Evolutionary conservation across 2,797 vertebrate genomes (phyloP).

Genomic region (Poecilia picta): DNA sequence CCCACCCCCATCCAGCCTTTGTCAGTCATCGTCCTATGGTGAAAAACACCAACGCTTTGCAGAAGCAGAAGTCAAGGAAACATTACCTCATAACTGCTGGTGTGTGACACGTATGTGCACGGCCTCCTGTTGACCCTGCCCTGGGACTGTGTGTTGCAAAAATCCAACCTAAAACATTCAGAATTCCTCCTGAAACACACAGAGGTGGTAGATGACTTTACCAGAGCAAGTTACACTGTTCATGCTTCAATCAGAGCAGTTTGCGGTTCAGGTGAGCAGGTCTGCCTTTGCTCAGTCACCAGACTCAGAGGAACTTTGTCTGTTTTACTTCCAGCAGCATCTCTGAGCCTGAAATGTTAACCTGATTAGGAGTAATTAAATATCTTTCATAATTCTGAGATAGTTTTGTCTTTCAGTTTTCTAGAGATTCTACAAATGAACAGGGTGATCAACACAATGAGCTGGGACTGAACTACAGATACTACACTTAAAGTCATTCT

Average conservation of each 20-base stretch:
- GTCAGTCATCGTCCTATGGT: constrained; percentile 73
- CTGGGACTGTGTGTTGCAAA: constrained; percentile 47
- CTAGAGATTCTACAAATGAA: not conserved
- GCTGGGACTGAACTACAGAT: not conserved
- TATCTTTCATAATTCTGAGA: not conserved
- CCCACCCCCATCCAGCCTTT: constrained; percentile 52
- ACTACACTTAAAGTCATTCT: not conserved
- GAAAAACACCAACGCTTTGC: constrained; percentile 66
- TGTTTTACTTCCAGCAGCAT: not conserved
- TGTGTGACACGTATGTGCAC: constrained; percentile 63
- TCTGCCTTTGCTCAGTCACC: not conserved
- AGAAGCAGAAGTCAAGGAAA: constrained; percentile 59
- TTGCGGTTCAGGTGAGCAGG: not conserved
- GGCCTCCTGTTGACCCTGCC: constrained; percentile 50
- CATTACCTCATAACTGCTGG: constrained; percentile 71
- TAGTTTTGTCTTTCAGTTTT: not conserved
- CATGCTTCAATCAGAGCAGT: not conserved
- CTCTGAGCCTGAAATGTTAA: not conserved
- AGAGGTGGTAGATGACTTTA: not conserved
- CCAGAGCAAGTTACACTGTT: not conserved
- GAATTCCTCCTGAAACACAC: constrained; percentile 4
- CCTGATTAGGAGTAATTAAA: not conserved
- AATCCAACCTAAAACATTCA: not conserved
- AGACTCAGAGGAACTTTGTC: not conserved
- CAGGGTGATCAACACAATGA: not conserved